Conservation (phyloP, 1,140 invertebrate genomes). For the Leptinotarsa texana region DNA sequence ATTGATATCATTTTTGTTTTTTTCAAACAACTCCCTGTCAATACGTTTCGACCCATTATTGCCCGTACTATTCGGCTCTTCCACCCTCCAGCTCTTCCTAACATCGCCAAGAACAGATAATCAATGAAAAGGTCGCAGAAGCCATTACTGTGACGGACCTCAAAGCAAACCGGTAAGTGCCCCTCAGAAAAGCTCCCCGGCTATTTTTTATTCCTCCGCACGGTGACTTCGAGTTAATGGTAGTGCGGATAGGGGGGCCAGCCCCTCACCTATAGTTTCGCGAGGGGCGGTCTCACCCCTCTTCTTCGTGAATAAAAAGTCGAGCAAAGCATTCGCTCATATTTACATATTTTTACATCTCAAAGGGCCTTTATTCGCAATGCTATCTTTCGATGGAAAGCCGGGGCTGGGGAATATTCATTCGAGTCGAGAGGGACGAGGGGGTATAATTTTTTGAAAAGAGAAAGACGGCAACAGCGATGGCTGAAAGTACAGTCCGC, state of each 20-base stretch:
- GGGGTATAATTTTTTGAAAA: slow-evolving; percentile 41
- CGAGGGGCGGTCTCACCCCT: slow-evolving; percentile 36
- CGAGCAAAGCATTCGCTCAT: slow-evolving; percentile 43
- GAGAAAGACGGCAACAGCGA: slow-evolving; percentile 38
- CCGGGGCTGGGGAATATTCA: slow-evolving; percentile 41
- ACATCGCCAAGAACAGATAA: neutral
- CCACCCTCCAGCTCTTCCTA: neutral
- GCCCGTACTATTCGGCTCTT: too few species aligned
- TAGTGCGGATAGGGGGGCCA: slow-evolving; percentile 36
- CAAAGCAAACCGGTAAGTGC: slow-evolving; percentile 24
- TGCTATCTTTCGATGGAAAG: slow-evolving; percentile 44
- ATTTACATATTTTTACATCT: slow-evolving; percentile 53
- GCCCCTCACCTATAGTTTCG: slow-evolving; percentile 42
- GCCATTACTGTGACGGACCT: slow-evolving; percentile 24
- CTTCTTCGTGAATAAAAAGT: slow-evolving; percentile 39
- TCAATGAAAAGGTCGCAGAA: slow-evolving; percentile 18
- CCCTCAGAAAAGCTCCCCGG: slow-evolving; percentile 22
- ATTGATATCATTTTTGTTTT: too few species aligned
- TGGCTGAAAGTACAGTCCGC: slow-evolving; percentile 48
- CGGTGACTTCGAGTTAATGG: slow-evolving; percentile 42
- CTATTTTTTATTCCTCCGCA: slow-evolving; percentile 25
- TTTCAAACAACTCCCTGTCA: too few species aligned
- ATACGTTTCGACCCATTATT: too few species aligned
- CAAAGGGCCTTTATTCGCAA: slow-evolving; percentile 44
- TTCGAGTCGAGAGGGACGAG: slow-evolving; percentile 32